phyloP scores from a whole-genome alignment of 1,140 invertebrate genomes.

The Elymnias hypermnestra region DNA sequence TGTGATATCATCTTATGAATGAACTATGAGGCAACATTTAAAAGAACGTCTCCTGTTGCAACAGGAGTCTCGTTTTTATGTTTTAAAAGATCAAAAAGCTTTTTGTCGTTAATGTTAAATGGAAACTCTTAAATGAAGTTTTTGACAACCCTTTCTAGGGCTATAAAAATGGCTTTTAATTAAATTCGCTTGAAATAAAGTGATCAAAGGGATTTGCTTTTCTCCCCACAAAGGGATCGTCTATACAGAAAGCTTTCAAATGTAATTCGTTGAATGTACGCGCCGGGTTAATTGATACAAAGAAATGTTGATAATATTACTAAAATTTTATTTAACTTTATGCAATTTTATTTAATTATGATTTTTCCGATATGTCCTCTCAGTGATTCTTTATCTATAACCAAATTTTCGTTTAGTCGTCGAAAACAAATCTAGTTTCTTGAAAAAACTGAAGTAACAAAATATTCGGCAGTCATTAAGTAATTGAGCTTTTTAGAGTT shows the following conservation, averaged over 20 bases:
- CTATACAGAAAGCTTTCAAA: neutral
- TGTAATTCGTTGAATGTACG: neutral
- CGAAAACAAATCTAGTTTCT: too few relatives aligned
- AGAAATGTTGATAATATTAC: too few relatives aligned
- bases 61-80: neutral
- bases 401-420: too few relatives aligned
- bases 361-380: too few relatives aligned
- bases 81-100: neutral
- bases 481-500: too few relatives aligned
- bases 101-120: neutral
- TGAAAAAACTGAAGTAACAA: too few relatives aligned
- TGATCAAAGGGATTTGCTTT: constrained; percentile 7
- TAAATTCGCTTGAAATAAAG: neutral
- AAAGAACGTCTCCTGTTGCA: neutral
- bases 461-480: too few relatives aligned
- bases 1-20: constrained; percentile 31
- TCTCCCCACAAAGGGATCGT: neutral
- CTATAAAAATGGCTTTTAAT: neutral
- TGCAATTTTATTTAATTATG: too few relatives aligned
- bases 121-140: neutral
- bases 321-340: neutral
- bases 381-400: too few relatives aligned
- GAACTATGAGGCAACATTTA: constrained; percentile 28
- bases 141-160: neutral
- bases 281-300: too few relatives aligned